Evolutionary conservation across 2,797 vertebrate species (phyloP).

Genomic region (Calcarius lapponicus): DNA sequence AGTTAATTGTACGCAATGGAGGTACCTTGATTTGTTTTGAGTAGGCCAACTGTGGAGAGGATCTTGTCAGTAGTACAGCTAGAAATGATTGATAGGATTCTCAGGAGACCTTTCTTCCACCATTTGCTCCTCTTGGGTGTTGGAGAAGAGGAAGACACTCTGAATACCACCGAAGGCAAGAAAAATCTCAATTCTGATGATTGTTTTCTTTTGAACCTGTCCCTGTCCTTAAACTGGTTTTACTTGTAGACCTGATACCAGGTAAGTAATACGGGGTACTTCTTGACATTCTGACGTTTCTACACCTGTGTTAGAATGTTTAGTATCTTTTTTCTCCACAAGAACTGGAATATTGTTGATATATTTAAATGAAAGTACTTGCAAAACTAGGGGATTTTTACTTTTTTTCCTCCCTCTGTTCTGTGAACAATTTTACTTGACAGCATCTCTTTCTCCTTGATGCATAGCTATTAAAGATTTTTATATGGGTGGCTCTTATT

Average conservation of each 20-base stretch:
- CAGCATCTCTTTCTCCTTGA: background rate
- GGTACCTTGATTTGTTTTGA: background rate
- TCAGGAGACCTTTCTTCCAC: background rate
- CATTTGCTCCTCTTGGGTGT: background rate
- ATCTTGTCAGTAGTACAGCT: background rate
- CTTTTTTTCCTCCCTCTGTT: accelerated
- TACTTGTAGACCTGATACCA: background rate
- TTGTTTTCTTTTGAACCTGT: background rate
- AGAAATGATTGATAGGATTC: background rate
- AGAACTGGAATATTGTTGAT: background rate
- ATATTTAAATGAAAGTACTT: background rate
- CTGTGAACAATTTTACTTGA: background rate
- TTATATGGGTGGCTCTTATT: background rate
- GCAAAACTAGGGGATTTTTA: background rate
- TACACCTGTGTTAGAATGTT: background rate
- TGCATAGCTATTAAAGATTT: background rate
- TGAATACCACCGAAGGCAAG: background rate
- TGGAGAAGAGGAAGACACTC: background rate
- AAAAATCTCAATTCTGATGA: background rate
- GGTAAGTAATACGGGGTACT: background rate
- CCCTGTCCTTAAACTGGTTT: background rate
- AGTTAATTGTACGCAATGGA: background rate
- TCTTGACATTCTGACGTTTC: background rate
- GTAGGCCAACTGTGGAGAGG: background rate
- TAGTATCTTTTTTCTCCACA: background rate